Evolutionary conservation across 2,797 vertebrate genomes (phyloP).

Genomic region (Scolopax bukidnonensis): DNA sequence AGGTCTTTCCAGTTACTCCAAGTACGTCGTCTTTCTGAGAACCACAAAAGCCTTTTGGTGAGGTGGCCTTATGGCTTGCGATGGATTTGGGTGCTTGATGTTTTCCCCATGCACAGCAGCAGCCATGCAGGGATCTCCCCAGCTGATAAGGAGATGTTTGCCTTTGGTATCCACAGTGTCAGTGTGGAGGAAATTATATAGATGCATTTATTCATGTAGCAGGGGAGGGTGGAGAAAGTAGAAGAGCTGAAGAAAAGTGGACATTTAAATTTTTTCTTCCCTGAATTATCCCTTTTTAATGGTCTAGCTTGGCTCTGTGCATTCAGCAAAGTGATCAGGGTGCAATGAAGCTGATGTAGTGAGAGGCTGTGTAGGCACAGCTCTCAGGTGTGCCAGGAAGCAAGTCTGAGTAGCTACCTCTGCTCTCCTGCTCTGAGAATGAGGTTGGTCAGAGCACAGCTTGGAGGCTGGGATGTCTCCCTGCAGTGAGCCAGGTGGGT

Average conservation of each 20-base stretch:
- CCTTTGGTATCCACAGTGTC: background rate
- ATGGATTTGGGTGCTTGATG: background rate
- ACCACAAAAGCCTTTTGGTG: conserved; percentile 28
- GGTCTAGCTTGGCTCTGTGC: background rate
- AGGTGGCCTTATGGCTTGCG: background rate
- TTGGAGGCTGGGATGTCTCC: background rate
- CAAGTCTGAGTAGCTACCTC: background rate
- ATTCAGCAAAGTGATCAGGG: background rate
- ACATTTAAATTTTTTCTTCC: background rate
- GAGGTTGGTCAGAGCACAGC: background rate
- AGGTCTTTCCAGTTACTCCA: conserved; percentile 62
- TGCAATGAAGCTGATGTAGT: fast-evolving
- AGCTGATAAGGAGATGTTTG: background rate
- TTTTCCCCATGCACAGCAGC: background rate
- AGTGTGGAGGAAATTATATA: background rate
- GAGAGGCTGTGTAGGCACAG: background rate
- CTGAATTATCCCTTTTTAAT: background rate
- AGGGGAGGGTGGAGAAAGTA: background rate
- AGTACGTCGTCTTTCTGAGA: conserved; percentile 55
- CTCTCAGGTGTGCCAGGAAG: background rate
- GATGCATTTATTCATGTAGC: background rate
- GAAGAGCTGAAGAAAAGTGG: background rate
- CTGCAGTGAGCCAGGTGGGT: fast-evolving
- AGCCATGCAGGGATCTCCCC: background rate
- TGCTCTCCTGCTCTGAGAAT: background rate